Evolutionary conservation across 2,888 invertebrate species (phyloP).

Genomic region (Ferrisia virgata): DNA sequence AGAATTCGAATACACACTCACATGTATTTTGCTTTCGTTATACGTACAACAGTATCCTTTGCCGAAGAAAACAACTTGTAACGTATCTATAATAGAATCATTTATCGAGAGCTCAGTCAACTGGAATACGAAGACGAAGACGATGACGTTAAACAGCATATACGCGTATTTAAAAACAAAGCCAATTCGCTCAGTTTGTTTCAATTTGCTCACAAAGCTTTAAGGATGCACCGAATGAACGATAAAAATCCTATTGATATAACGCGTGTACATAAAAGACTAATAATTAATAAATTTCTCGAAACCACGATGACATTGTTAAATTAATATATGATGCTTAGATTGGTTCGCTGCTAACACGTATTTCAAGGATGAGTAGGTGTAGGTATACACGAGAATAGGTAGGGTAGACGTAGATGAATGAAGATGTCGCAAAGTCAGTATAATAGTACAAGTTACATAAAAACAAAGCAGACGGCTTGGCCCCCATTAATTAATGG

Average conservation of each 20-base stretch:
- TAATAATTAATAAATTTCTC: not conserved
- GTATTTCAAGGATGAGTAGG: no score
- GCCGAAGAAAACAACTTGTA: no score
- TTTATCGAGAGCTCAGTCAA: not conserved
- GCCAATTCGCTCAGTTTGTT: not conserved
- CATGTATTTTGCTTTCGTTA: no score
- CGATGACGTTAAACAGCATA: no score
- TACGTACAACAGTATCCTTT: no score
- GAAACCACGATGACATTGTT: not conserved
- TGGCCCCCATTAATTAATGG: not conserved
- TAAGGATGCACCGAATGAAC: not conserved
- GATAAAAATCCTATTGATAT: not conserved
- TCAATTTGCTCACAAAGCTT: not conserved
- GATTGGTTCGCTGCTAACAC: not conserved
- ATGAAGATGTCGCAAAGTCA: not conserved
- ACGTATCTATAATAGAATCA: not conserved
- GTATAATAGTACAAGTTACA: no score
- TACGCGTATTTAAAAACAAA: not conserved
- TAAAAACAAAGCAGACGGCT: not conserved
- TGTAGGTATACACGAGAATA: no score
- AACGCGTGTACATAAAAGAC: not conserved
- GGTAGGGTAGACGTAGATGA: not conserved
- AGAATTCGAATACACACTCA: not conserved
- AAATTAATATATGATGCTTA: not conserved
- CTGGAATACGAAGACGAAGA: not conserved